Base-by-base conservation (phyloP, 2,888 invertebrate species). In the Trachelus iudaicus region DNA sequence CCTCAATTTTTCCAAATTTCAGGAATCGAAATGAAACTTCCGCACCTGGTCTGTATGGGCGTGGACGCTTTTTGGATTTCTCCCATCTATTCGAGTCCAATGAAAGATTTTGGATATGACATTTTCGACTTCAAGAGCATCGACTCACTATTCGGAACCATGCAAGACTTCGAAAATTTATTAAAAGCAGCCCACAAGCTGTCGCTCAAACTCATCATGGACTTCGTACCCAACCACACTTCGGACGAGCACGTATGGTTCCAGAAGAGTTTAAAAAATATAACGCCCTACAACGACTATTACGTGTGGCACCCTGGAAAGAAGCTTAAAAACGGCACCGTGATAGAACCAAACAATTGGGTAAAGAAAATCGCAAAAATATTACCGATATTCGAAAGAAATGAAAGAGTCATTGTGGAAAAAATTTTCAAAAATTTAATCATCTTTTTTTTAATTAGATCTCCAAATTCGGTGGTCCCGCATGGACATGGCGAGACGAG, bases 181-280 rank as follows among this genome's bases (percentile, higher is more conserved):
- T 89, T 95, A 6, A 91, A 88, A 69, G 93, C 93, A 87, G 93
- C 94, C 6, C 92, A 92, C 30, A 90, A 92, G 77, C 84, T 93
- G 71, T 93, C 93, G 90, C 87, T 91, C 76, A 84, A 85, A 75
- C 77, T 84, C 34, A 90, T 95, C 13, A 85, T 95, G 86, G 95
- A 95, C 85, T 94, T 95, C 76, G 95, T 95, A 1, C 95, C 95
- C 4, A 96, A 96, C 88, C 96, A 96, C 86, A 94, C 94, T 0
- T 96, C 96, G 76, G 94, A 96, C 85, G 92, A 96, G 83, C 96
- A 96, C 83, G 94, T 94, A 37, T 98, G 97, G 97, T 98, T 98
- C 88, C 82, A 92, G 31, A 94, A 94, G 83, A 96, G 96, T 0
- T 89, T 93, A 0, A 92, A 92, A 3, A 92, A 90, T 68, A 94